Percentiles rank a stretch among this genome's conserved stretches.
These are phyloP conservation scores for Daptonema setosum DNA, from an alignment of 2,888 invertebrate species.

Conservation along the genomic window DNA sequence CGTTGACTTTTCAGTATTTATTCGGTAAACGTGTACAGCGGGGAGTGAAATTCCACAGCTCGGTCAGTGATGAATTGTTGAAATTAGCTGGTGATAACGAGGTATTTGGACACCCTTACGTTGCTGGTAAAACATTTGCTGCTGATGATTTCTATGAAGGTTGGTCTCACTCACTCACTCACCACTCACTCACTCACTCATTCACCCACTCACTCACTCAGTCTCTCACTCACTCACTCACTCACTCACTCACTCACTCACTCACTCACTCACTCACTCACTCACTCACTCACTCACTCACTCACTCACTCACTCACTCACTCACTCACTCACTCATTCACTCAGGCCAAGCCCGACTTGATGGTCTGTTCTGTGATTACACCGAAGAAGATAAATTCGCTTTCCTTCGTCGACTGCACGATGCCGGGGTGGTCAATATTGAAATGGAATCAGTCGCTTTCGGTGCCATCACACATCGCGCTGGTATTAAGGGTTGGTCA, in stretches of 20 bases:
- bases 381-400: conserved; percentile 67
- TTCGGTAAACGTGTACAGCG: conserved; percentile 49
- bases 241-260: too few relatives aligned
- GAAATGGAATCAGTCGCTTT: conserved; percentile 91
- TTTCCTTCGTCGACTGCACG: conserved; percentile 47
- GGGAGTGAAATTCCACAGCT: conserved; percentile 56
- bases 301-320: too few relatives aligned
- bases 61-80: conserved; percentile 55
- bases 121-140: conserved; percentile 79
- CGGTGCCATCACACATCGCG: conserved; percentile 74
- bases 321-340: too few relatives aligned
- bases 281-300: too few relatives aligned
- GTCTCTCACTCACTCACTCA: too few relatives aligned
- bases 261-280: too few relatives aligned
- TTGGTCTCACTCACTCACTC: not conserved
- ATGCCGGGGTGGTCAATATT: conserved; percentile 65
- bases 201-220: too few relatives aligned
- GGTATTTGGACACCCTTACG: conserved; percentile 40
- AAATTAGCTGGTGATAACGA: too few relatives aligned
- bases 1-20: conserved; percentile 38
- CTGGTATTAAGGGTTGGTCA: conserved; percentile 52
- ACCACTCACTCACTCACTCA: too few relatives aligned
- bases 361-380: conserved; percentile 90
- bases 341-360: conserved; percentile 72
- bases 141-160: conserved; percentile 50